Evolutionary conservation across 2,113 vertebrate species (phyloP), one percentile per base, ranked within the genome.

Genomic region (Rhizomys pruinosus): DNA sequence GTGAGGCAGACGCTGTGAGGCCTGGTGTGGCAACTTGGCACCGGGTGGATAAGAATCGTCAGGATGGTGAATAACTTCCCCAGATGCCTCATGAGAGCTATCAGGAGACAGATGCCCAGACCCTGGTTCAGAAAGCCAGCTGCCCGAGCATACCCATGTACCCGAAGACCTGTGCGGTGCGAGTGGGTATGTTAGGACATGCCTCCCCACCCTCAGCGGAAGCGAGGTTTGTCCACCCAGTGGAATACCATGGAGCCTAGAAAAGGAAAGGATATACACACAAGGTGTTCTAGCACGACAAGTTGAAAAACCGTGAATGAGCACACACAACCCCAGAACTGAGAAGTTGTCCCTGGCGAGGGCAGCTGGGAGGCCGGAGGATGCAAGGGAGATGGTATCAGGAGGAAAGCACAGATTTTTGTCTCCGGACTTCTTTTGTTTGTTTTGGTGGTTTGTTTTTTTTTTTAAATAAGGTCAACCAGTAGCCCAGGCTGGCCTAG

Each of bases 141-240:
- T 3, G 1, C 16, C 52, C 39, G 23, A 7, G 19, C 39, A 29
- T 0, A 32, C 2, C 13, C 32, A 32, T 1, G 20, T 39, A 47
- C 64, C 76, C 11, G 11, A 72, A 29, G 29, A 82, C 34, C 5
- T 2, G 20, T 16, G 3, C 16, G 10, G 52, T 1, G 16, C 8
- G 1, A 0, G 0, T 3, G 39, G 64, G 44, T 47, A 32, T 1
- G 7, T 32, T 0, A n/a, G 6, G 29, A 69, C 39, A 77, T 57
- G 25, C 4, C 13, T 29, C 81, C 37, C 34, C 1, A 0, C 25
- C 15, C 0, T 0, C 7, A 32, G 3, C 72, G 57, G 39, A 55
- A 66, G 27, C 0, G 0, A 85, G 34, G 68, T 63, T 4, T 19
- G 0, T 42, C 68, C 34, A 42, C 22, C 42, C 27, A 2, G 3